A percentile compares a stretch with the other conserved stretches of the same genome.
Conservation (phyloP, 2,888 invertebrate genomes). For the Alloscopus bannaensis region DNA sequence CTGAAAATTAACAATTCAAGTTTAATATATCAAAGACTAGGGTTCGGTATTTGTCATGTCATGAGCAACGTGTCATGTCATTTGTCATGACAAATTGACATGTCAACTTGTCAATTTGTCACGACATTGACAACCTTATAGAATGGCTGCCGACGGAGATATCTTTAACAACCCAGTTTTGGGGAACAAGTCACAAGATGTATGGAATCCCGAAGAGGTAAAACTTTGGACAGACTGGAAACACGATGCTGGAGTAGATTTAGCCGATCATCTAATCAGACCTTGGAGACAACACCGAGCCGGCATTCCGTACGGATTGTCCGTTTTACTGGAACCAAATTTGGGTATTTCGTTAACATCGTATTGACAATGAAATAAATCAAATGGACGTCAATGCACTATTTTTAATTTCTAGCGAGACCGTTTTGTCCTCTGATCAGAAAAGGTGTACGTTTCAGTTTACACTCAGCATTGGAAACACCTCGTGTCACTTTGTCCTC, state of each 20-base stretch:
- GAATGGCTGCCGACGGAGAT: not conserved
- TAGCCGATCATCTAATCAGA: not conserved
- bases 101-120: not conserved
- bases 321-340: conserved; percentile 42
- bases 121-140: not conserved
- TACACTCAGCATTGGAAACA: too few relatives aligned
- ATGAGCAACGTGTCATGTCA: too few relatives aligned
- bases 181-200: not conserved
- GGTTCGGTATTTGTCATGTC: too few relatives aligned
- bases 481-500: too few relatives aligned
- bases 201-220: conserved; percentile 37
- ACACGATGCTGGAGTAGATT: conserved; percentile 54
- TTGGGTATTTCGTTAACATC: not conserved
- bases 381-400: too few relatives aligned
- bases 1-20: too few relatives aligned
- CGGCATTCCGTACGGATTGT: conserved; percentile 60
- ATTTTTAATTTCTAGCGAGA: not conserved
- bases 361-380: not conserved
- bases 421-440: too few relatives aligned
- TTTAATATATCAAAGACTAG: too few relatives aligned
- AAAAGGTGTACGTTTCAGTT: not conserved
- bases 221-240: conserved; percentile 60
- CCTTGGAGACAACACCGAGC: conserved; percentile 52
- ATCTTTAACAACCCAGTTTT: conserved; percentile 31
- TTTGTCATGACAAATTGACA: too few relatives aligned